Evolutionary conservation across 2,888 invertebrate genomes (phyloP).

Genomic region (Bhutanitis thaidina): DNA sequence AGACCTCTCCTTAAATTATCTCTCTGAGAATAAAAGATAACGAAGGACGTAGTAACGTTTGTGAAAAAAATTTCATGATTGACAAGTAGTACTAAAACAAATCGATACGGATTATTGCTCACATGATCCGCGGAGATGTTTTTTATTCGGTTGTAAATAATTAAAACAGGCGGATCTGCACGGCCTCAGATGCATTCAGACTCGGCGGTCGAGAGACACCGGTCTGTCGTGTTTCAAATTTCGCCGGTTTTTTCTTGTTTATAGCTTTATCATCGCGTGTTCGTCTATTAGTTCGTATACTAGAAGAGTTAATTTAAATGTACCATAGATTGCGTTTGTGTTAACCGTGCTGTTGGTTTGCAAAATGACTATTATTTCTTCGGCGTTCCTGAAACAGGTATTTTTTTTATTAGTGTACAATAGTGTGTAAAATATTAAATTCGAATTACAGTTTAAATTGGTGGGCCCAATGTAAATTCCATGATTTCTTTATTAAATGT

Average conservation of each 20-base stretch:
- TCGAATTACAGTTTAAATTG: too few species aligned
- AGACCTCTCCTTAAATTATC: not conserved
- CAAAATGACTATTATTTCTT: slow-evolving; percentile 14
- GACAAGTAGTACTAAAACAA: slow-evolving; percentile 4
- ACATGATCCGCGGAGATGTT: slow-evolving; percentile 8
- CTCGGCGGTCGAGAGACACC: slow-evolving; percentile 10
- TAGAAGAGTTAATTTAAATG: not conserved
- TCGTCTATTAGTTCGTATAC: not conserved
- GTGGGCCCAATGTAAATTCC: too few species aligned
- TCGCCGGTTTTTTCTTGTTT: not conserved
- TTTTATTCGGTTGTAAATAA: slow-evolving; percentile 9
- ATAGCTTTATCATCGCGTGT: not conserved
- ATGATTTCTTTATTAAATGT: too few species aligned
- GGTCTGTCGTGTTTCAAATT: slow-evolving; percentile 5
- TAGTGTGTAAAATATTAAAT: too few species aligned
- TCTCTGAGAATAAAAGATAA: not conserved
- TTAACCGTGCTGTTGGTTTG: not conserved
- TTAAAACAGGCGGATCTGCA: slow-evolving; percentile 12
- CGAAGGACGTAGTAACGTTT: slow-evolving; percentile 1
- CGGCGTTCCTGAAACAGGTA: slow-evolving; percentile 17
- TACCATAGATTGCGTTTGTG: not conserved
- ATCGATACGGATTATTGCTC: slow-evolving; percentile 16
- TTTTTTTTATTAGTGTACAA: slow-evolving; percentile 1
- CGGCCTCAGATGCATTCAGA: slow-evolving; percentile 10
- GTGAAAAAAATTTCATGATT: slow-evolving; percentile 1